Base-by-base conservation (phyloP, 2,888 invertebrate genomes). In the Tetragonula carbonaria region DNA sequence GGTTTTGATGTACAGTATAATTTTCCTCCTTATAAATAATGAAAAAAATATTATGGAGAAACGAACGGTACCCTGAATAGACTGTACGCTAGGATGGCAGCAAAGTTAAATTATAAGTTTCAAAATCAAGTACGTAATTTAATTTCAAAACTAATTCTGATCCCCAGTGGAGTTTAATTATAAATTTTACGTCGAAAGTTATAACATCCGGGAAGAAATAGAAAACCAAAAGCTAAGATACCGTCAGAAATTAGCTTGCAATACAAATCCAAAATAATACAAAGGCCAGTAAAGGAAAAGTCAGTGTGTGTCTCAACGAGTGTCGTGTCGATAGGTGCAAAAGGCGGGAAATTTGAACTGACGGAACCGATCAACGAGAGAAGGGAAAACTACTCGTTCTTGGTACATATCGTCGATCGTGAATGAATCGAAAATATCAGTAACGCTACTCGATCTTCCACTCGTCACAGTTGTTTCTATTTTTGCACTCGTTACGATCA, bases 371-470 rank as follows among this genome's bases (percentile, higher is more conserved):
- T 77, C 45, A 63, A 28, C 50, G 63, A 72, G 50, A 55, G 33
- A 55, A 28, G 6, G 4, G 55, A 50, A 45, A 55, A 53, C n/a
- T 45, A 16, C 18, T 23, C 18, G 50, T 65, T 71, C 65, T 55
- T 71, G 45, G 4, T 28, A 28, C 28, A 28, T 28, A 28, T 28
- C 28, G 28, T 28, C 28, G 28, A 33, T 45, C 23, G 28, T 66
- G n/a, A 65, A 74, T 53, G 66, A 68, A 79, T 79, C 62, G 51
- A 74, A 21, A 21, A 38, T 51, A 78, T 74, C 53, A 14, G 33
- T n/a, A 45, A 38, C 50, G 28, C 21, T 50, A 38, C 50, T 50
- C 50, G 59, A 73, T 53, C 51, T 74, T 53, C 53, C 33, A 38
- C 28, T 23, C 23, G 21, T 51, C 45, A 62, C 62, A 68, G 28